These are phyloP conservation scores for Microchrysa polita DNA, from an alignment of 2,888 invertebrate genomes.

Conservation along the genomic window DNA sequence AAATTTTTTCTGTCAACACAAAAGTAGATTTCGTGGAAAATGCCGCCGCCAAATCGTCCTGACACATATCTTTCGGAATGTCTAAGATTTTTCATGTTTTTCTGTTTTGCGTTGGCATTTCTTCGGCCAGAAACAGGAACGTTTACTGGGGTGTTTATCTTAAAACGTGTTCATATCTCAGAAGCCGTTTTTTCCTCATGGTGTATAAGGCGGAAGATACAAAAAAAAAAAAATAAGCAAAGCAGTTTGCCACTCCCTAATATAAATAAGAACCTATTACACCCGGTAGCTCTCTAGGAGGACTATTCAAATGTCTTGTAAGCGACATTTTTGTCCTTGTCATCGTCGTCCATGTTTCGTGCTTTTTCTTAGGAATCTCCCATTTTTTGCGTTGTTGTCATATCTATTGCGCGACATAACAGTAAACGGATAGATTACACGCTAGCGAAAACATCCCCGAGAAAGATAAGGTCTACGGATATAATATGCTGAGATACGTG, in stretches of 20 bases:
- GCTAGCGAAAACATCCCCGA: constrained; percentile 28
- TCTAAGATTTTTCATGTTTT: background rate
- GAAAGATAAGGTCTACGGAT: constrained; percentile 39
- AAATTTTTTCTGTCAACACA: constrained; percentile 27
- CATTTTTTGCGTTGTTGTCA: no score
- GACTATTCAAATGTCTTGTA: constrained; percentile 29
- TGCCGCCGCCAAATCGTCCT: background rate
- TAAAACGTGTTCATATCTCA: constrained; percentile 30
- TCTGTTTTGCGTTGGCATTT: background rate
- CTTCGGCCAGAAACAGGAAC: background rate
- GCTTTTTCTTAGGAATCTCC: no score
- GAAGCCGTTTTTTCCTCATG: background rate
- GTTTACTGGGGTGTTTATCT: constrained; percentile 21
- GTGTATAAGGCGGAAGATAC: background rate
- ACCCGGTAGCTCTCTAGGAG: constrained; percentile 15
- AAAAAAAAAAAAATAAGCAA: constrained; percentile 1
- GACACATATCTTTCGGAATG: background rate
- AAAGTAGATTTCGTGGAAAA: background rate
- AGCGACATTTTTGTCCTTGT: constrained; percentile 13
- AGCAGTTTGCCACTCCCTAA: background rate
- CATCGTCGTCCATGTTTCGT: background rate
- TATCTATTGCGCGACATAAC: constrained; percentile 2
- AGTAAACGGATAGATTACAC: constrained; percentile 29
- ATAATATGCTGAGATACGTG: constrained; percentile 15
- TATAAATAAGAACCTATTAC: constrained; percentile 25